phyloP scores from a whole-genome alignment of 2,113 vertebrate species.

The Nycticryphes semicollaris region DNA sequence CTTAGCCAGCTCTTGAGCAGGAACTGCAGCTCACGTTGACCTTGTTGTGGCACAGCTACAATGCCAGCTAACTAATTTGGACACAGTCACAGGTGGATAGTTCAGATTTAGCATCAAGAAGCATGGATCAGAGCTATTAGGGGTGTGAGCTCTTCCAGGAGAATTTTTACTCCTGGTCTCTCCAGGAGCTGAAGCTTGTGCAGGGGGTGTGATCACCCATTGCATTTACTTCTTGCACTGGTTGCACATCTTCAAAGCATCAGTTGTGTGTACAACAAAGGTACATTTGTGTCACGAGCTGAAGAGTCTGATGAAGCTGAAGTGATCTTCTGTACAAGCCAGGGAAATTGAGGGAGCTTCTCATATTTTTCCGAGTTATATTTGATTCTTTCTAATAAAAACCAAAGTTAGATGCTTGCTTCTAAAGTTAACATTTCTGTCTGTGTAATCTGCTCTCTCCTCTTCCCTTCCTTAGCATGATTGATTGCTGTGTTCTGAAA shows the following conservation, averaged over 20 bases:
- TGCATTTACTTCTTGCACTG: background rate
- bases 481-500: constrained; percentile 61
- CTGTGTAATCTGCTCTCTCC: constrained; percentile 51
- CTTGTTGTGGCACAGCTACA: background rate
- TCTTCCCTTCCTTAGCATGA: constrained; percentile 51
- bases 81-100: background rate
- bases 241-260: background rate
- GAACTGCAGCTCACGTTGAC: background rate
- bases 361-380: background rate
- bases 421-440: constrained; percentile 23
- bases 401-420: background rate
- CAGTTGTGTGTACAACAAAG: background rate
- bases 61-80: background rate
- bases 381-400: background rate
- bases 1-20: background rate
- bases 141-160: background rate
- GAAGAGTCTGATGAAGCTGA: background rate
- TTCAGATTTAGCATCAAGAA: background rate
- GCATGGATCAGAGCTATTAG: background rate
- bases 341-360: background rate
- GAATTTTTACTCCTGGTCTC: background rate
- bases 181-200: background rate
- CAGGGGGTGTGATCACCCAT: background rate
- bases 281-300: background rate
- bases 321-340: background rate